phyloP scores from a whole-genome alignment of 1,140 invertebrate genomes.

The Ectropis grisescens region DNA sequence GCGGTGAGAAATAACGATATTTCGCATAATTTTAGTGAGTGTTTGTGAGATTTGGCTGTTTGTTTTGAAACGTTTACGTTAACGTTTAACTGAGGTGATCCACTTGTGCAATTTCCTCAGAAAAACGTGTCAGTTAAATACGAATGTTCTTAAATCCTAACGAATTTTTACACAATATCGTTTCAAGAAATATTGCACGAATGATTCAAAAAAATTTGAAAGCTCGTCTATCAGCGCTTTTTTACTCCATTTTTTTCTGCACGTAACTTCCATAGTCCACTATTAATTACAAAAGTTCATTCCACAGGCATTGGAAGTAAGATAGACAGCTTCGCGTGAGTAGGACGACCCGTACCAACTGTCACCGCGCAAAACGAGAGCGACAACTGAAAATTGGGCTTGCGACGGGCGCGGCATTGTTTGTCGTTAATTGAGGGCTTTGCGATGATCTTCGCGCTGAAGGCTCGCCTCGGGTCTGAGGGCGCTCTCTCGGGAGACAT shows the following conservation, averaged over 20 bases:
- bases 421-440: slow-evolving; percentile 65
- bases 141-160: too few relatives aligned
- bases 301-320: slow-evolving; percentile 20
- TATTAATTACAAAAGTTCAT: too few relatives aligned
- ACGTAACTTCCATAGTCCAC: too few relatives aligned
- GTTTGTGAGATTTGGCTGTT: slow-evolving; percentile 16
- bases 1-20: slow-evolving; percentile 34
- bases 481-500: slow-evolving; percentile 62
- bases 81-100: too few relatives aligned
- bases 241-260: too few relatives aligned
- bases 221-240: too few relatives aligned
- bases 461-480: slow-evolving; percentile 28
- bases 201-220: too few relatives aligned
- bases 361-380: slow-evolving; percentile 45
- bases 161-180: too few relatives aligned
- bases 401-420: slow-evolving; percentile 38
- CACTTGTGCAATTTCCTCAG: too few relatives aligned
- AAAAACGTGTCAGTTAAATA: too few relatives aligned
- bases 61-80: too few relatives aligned
- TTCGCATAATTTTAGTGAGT: slow-evolving; percentile 20
- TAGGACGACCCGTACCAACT: slow-evolving; percentile 39
- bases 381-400: slow-evolving; percentile 59
- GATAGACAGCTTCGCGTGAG: slow-evolving; percentile 21
- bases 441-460: slow-evolving; percentile 50
- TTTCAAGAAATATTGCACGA: too few relatives aligned